Conservation (phyloP, 1,140 invertebrate species). For the Bombus pascuorum region DNA sequence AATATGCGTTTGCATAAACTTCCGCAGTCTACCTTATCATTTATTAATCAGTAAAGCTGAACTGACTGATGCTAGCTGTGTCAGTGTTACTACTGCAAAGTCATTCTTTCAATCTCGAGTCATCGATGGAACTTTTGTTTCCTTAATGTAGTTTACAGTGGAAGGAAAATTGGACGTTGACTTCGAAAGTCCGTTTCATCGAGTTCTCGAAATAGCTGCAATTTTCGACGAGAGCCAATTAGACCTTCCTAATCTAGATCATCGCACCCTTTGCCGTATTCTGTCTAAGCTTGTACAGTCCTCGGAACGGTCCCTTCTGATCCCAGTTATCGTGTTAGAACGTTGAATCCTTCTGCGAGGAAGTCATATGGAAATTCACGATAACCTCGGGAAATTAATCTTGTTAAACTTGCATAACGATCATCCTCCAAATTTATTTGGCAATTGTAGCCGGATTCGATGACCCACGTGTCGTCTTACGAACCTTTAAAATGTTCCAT, state of each 20-base stretch:
- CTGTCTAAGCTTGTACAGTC: conserved; percentile 39
- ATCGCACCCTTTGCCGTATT: conserved; percentile 32
- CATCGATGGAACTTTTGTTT: too few species aligned
- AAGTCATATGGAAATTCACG: conserved; percentile 55
- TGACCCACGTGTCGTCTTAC: not conserved
- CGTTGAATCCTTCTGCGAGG: conserved; percentile 26
- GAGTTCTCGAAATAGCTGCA: not conserved
- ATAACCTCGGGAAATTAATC: conserved; percentile 52
- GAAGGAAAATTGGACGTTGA: not conserved
- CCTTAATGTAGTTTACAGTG: too few species aligned
- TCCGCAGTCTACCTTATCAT: too few species aligned
- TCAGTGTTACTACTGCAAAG: too few species aligned
- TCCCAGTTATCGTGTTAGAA: conserved; percentile 55
- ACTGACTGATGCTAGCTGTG: too few species aligned
- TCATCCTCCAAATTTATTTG: conserved; percentile 1
- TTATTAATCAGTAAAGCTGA: not conserved
- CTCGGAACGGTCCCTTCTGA: conserved; percentile 52
- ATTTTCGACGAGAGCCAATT: conserved; percentile 36
- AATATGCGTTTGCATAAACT: too few species aligned
- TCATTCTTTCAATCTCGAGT: too few species aligned
- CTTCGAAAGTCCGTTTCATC: not conserved
- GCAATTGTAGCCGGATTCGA: too few species aligned
- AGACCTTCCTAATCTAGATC: conserved; percentile 57
- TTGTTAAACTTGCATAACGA: conserved; percentile 46
- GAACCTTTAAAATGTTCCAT: not conserved